Evolutionary conservation across 2,797 vertebrate genomes (phyloP), one percentile per base, ranked within the genome.

Genomic region (Garrulus glandarius): DNA sequence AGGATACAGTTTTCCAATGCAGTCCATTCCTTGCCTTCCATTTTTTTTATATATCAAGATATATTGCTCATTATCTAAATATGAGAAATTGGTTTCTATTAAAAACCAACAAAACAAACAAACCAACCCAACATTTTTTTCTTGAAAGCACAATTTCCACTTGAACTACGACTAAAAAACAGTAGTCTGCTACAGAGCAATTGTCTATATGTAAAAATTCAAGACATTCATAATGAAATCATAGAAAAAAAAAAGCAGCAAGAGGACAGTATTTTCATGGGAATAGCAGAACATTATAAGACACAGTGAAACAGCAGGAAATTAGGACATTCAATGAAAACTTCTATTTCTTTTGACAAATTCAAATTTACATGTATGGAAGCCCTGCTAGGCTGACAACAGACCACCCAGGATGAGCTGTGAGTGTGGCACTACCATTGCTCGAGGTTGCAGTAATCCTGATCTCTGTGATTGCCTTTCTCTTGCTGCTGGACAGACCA

Each of bases 81-180:
- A 5, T 27, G 10, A 89, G 2, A 41, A 52, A 55, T 3, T 43
- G 8, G 3, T 53, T 46, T 55, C 18, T 43, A 36, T 17, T 52
- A 34, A 57, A 52, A 78, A 19, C 0, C 13, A 64, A 27, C 13
- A 27, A 53, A n/a, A 41, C 10, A 37, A 4, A 2, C 10, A 1
- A 61, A 24, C 3, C 2, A 64, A 50, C 1, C 1, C 21, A 47
- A 34, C 6, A 29, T 4, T 2, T 27, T 13, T 47, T 47, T 26
- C 46, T 47, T 26, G 23, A 24, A 47, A 47, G 46, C 46, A 47
- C 13, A 15, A 47, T 47, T 47, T 47, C 23, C 46, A 47, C 46
- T 65, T 13, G 2, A 79, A 44, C 12, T 64, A 36, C 29, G 26
- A 41, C 15, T 52, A 49, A 47, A 75, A 79, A 46, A 26, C 44